Conservation (phyloP, 2,888 invertebrate species). For the Disparrhopalites patrizii region DNA sequence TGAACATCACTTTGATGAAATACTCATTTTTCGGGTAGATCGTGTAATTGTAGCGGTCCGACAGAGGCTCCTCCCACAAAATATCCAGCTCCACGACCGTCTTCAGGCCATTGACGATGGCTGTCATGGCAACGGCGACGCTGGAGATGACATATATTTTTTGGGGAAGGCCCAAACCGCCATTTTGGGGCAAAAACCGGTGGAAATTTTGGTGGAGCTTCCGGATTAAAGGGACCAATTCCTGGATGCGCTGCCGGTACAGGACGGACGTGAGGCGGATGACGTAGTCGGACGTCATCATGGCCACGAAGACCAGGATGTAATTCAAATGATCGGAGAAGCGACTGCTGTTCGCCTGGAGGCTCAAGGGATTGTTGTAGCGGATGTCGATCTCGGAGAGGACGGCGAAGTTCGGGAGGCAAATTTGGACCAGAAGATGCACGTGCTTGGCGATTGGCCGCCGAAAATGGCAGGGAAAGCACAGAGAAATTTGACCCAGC, state of each 20-base stretch:
- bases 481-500: too few species aligned
- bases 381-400: neutral
- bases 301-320: neutral
- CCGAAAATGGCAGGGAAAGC: too few species aligned
- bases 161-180: too few species aligned
- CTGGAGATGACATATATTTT: too few species aligned
- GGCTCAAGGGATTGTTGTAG: neutral
- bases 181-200: too few species aligned
- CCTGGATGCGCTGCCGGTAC: neutral
- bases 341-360: neutral
- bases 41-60: neutral
- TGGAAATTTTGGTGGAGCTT: too few species aligned
- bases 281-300: neutral
- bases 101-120: neutral
- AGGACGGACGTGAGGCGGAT: neutral
- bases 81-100: neutral
- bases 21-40: neutral
- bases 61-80: neutral
- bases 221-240: too few species aligned
- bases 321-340: neutral
- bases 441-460: too few species aligned
- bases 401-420: neutral
- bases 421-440: too few species aligned
- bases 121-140: neutral
- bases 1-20: neutral